Conservation (phyloP, 2,113 vertebrate genomes). For the Todiramphus chloris region DNA sequence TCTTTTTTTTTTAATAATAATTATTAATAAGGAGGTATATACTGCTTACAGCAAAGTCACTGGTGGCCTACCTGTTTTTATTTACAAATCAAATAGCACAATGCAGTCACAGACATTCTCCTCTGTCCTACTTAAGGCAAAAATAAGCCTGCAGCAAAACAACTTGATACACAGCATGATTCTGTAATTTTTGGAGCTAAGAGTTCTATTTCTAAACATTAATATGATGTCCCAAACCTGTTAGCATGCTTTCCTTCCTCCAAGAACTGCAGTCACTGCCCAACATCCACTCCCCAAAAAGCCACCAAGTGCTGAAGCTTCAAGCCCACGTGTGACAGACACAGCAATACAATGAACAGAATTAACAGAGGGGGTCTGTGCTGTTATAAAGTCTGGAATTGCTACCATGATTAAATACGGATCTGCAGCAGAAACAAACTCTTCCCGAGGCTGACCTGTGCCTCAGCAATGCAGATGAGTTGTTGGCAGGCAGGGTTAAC, state of each 20-base stretch:
- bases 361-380: neutral
- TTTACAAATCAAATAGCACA: neutral
- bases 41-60: neutral
- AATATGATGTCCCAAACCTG: neutral
- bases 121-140: neutral
- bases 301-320: neutral
- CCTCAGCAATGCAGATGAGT: neutral
- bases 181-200: neutral
- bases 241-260: neutral
- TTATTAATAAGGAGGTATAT: neutral
- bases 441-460: neutral
- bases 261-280: neutral
- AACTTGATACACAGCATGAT: neutral
- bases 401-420: neutral
- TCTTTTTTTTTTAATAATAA: neutral
- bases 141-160: slow-evolving; percentile 8
- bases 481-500: neutral
- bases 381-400: neutral
- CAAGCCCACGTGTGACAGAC: accelerated
- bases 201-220: neutral
- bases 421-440: neutral
- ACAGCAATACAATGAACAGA: neutral
- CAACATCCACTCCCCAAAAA: neutral
- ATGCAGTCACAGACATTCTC: neutral
- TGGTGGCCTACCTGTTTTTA: neutral